Evolutionary conservation across 2,113 vertebrate species (phyloP).

Genomic region (Etheostoma cragini): DNA sequence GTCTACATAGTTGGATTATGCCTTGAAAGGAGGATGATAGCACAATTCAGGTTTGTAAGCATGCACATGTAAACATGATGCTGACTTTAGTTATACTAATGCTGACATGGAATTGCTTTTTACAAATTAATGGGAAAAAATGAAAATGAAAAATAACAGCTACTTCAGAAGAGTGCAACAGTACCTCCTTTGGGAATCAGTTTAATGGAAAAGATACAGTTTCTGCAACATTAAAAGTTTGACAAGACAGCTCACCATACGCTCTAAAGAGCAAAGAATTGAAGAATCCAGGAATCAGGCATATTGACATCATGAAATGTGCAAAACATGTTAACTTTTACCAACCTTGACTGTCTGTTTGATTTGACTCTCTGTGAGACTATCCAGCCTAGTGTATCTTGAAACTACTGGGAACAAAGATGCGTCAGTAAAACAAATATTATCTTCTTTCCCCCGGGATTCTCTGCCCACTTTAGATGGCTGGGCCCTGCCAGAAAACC

Average conservation of each 20-base stretch:
- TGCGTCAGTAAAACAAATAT: conserved; percentile 29
- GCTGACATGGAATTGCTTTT: not conserved
- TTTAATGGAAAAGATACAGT: not conserved
- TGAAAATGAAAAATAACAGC: not conserved
- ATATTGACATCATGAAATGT: not conserved
- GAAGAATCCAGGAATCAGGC: not conserved
- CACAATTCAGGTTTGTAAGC: not conserved
- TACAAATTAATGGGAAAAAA: conserved; percentile 7
- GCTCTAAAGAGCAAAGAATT: not conserved
- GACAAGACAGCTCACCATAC: not conserved
- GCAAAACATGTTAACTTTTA: not conserved
- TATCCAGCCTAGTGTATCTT: not conserved
- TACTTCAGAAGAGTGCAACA: not conserved
- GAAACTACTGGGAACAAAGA: conserved; percentile 8
- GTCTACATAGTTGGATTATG: not conserved
- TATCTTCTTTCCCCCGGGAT: not conserved
- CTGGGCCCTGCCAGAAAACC: conserved; percentile 26
- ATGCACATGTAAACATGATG: conserved; percentile 4
- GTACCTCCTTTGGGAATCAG: not conserved
- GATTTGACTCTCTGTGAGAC: not conserved
- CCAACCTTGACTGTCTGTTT: not conserved
- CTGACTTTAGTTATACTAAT: not conserved
- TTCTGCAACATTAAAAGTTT: not conserved
- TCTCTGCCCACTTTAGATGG: conserved; percentile 30
- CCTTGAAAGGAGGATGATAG: not conserved